Base-by-base conservation (phyloP, 2,113 vertebrate genomes). In the Stigmatopora nigra region DNA sequence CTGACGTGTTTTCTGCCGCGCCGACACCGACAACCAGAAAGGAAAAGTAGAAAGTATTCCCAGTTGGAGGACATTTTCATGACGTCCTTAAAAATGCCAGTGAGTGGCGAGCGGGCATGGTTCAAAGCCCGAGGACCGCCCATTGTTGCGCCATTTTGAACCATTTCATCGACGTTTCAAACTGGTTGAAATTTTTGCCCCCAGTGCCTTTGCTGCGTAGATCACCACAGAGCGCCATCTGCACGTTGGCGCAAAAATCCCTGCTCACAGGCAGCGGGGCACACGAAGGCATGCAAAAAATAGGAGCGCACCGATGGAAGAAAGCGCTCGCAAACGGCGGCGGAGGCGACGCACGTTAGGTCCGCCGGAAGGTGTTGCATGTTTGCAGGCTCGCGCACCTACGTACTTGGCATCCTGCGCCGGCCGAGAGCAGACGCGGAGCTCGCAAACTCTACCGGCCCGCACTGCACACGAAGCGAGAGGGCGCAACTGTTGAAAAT, bases 111-210 rank as follows among this genome's bases (percentile, higher is more conserved):
- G 60, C 35, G 64, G 75, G 65, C 47, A 52, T 64, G 69, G 65
- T 71, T 82, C 64, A 75, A 67, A 71, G 70, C 52, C 64, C 71
- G 65, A 71, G 68, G 38, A 60, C 76, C 82, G 78, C 78, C 76
- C 79, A 78, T 78, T 80, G 82, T 82, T 73, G 70, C 78, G 82
- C 87, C 83, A 87, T 86, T 85, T 84, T 86, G 70, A 81, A 75
- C 71, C 71, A 71, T 82, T 75, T 73, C 74, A 71, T 67, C 68
- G 16, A 81, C 78, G 75, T 84, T 79, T 79, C 25, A 72, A 82
- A 79, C 59, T 55, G 52, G 68, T 73, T 65, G 69, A 66, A 56
- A 78, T 75, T 77, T 77, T 51, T 69, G 61, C 67, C 60, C 57
- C 5, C 44, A 78, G 65, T 74, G 62, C 47, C 61, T 70, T 46